Base-by-base conservation (phyloP, 1,140 invertebrate species). In the Scylla paramamosain region DNA sequence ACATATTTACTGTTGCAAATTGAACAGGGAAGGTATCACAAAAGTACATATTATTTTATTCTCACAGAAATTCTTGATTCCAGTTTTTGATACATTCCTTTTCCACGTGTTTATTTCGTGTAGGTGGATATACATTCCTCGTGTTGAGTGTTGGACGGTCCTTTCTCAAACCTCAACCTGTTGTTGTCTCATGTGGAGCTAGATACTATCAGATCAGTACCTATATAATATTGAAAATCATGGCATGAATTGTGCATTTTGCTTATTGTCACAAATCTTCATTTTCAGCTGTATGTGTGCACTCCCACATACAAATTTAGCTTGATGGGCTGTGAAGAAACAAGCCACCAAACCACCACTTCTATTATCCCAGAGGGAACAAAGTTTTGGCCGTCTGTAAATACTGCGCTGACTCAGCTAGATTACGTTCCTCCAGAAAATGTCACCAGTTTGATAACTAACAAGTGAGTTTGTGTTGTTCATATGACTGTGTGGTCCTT, bases 351-450 rank as follows among this genome's bases (percentile, higher is more conserved):
- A 96, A 97, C 97, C 96, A 97, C 97, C 59, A 96, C 97, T 16
- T 96, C 98, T 67, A 84, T 95, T 87, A 96, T 98, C 31, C 97
- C 97, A 87, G 31, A 39, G 0, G 84, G 59, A 28, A 12, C 77
- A n/a, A 92, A 89, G 16, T 25, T 94, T n/a, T 29, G 90, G 2
- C 31, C 48, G 0, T 97, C 97, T 96, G 97, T 98, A 77, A 98
- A 98, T 96, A 98, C 98, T 31, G 98, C 98, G 95, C 99, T 99
- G 97, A 99, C 99, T n/a, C 97, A 98, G 31, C 99, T 98, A 97
- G 99, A 99, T 97, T 99, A 99, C 97, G 98, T 99, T 0, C 99
- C 99, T n/a, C 98, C 99, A 59, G 98, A 99, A 97, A 97, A 99
- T 84, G 98, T 99, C 10, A 99, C 98, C 0, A 97, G 99, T 20